A percentile compares a stretch with the other conserved stretches of the same genome.
phyloP scores from a whole-genome alignment of 2,888 invertebrate species.

The Hofmannophila pseudospretella region DNA sequence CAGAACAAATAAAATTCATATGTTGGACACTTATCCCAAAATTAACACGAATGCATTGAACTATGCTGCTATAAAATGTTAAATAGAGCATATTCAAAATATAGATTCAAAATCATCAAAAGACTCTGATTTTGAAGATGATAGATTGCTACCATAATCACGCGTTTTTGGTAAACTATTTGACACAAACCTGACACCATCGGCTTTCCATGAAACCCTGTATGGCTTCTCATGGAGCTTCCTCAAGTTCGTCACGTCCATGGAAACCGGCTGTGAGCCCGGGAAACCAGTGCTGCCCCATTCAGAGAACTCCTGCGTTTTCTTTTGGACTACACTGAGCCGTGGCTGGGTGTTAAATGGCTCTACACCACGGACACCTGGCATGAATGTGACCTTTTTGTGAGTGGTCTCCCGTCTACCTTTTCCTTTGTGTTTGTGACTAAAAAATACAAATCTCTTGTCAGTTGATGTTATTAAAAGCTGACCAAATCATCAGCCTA shows the following conservation, averaged over 20 bases:
- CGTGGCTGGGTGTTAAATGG: slow-evolving; percentile 81
- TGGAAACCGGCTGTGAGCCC: slow-evolving; percentile 97
- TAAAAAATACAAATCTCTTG: too few species aligned
- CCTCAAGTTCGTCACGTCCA: slow-evolving; percentile 89
- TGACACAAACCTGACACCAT: slow-evolving; percentile 91
- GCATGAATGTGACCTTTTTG: slow-evolving; percentile 89
- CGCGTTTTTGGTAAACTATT: too few species aligned
- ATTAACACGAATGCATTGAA: too few species aligned
- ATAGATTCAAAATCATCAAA: too few species aligned
- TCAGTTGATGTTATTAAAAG: too few species aligned
- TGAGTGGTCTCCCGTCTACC: slow-evolving; percentile 75
- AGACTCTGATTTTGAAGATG: too few species aligned
- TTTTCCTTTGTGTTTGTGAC: slow-evolving; percentile 38
- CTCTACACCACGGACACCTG: slow-evolving; percentile 88
- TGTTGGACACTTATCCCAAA: too few species aligned
- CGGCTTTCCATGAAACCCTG: slow-evolving; percentile 99
- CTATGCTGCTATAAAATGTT: too few species aligned
- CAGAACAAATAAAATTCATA: too few species aligned
- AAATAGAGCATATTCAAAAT: too few species aligned
- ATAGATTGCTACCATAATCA: too few species aligned
- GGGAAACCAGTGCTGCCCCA: slow-evolving; percentile 93
- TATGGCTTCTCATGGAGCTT: slow-evolving; percentile 90
- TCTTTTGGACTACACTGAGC: slow-evolving; percentile 82
- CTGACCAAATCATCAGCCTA: too few species aligned
- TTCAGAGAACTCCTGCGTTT: slow-evolving; percentile 86